Conservation (phyloP, 2,113 vertebrate genomes). For the Ondatra zibethicus region DNA sequence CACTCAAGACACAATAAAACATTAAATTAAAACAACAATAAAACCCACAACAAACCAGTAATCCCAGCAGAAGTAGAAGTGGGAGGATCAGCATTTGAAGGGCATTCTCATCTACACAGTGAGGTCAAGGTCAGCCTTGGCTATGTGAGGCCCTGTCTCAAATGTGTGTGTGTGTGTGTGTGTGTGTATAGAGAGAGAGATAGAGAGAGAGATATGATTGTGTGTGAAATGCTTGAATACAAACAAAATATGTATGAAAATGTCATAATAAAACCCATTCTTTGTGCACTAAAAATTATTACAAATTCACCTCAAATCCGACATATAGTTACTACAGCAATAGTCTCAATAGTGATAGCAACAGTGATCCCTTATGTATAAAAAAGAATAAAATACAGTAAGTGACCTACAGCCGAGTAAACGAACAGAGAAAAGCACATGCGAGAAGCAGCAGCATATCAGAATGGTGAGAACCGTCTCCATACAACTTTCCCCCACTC, state of each 20-base stretch:
- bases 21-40: not conserved
- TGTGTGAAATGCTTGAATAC: not conserved
- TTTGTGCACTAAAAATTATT: not conserved
- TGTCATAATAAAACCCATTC: not conserved
- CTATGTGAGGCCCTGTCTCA: not conserved
- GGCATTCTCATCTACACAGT: no score
- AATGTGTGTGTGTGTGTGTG: not conserved
- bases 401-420: not conserved
- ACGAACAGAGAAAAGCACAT: not conserved
- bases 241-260: not conserved
- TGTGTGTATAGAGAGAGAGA: no score
- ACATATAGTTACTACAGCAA: not conserved
- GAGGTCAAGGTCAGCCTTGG: no score
- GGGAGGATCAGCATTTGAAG: not conserved
- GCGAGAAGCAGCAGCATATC: not conserved
- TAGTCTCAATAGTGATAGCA: conserved; percentile 7
- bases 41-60: not conserved
- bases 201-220: no score
- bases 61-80: not conserved
- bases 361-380: not conserved
- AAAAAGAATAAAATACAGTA: not conserved
- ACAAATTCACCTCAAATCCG: not conserved
- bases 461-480: not conserved
- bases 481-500: not conserved
- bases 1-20: not conserved